Evolutionary conservation across 2,888 invertebrate species (phyloP).

Genomic region (Drosophila nigritarsus): DNA sequence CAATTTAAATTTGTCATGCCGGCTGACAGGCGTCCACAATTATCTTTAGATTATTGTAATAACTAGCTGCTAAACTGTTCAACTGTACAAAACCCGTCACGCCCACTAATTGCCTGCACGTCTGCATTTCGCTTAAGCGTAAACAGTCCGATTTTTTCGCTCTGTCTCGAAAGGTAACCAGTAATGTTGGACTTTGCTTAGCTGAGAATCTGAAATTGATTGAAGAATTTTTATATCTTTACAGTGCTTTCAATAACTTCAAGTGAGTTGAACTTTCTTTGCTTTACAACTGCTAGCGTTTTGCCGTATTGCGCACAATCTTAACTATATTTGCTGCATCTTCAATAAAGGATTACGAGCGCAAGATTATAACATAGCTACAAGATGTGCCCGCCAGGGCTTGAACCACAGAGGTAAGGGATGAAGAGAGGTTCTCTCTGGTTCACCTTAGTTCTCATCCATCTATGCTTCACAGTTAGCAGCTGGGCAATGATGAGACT

Average conservation of each 20-base stretch:
- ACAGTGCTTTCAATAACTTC: constrained; percentile 84
- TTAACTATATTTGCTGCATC: constrained; percentile 87
- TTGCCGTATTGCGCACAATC: constrained; percentile 86
- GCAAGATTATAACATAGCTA: constrained; percentile 85
- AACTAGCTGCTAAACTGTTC: constrained; percentile 33
- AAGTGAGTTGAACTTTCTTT: constrained; percentile 62
- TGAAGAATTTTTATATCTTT: neutral
- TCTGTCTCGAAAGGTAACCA: constrained; percentile 70
- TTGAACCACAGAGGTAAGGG: constrained; percentile 85
- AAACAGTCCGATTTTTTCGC: constrained; percentile 51
- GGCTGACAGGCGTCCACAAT: constrained; percentile 60
- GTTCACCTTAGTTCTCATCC: neutral
- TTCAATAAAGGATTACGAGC: constrained; percentile 86
- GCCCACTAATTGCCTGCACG: constrained; percentile 47
- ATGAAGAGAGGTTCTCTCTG: neutral
- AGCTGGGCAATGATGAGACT: constrained; percentile 78
- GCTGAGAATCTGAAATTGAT: neutral
- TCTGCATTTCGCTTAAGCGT: neutral
- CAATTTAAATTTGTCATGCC: constrained; percentile 58
- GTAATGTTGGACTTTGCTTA: neutral
- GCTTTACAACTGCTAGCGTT: constrained; percentile 46
- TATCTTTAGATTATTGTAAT: constrained; percentile 53
- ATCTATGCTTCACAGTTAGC: constrained; percentile 75
- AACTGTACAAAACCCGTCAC: constrained; percentile 46
- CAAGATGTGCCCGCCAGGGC: constrained; percentile 84